Base-by-base conservation (phyloP, 2,797 vertebrate genomes). In the Syndactyla subalaris region DNA sequence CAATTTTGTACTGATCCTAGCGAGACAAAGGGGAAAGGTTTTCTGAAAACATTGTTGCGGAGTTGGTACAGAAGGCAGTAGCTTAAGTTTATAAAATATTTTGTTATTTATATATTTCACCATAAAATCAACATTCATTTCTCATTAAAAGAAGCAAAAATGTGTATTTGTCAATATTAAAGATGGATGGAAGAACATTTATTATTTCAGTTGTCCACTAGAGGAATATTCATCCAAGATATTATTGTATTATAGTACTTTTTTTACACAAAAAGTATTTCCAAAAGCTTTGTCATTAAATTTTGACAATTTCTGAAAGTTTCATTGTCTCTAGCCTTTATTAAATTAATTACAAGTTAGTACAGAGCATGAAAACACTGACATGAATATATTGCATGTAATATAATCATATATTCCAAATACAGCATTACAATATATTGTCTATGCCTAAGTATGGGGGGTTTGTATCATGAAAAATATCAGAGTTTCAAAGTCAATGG, bases 171-270 rank as follows among this genome's bases (percentile, higher is more conserved):
- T 17, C 9, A 46, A 16, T 59, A 57, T 41, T 38, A 86, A 73
- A 48, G 14, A 24, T 4, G 73, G 6, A 62, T 15, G 6, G 68
- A 86, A 74, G 19, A 86, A 30, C 3, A 68, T 19, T 36, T 43
- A 57, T 54, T 57, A 68, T 68, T 85, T 82, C 27, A 7, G 6
- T 72, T 89, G 86, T 81, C 27, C 12, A 58, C 9, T 27, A 32
- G 66, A 91, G 18, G 20, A 72, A 16, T 8, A 30, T 27, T 79
- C 14, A 75, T 78, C 18, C 20, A 45, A n/a, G 6, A 72, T 65
- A 58, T 54, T 14, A 9, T 22, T 54, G 2, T 39, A 30, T 45
- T 75, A 17, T 3, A 20, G 2, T 1, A 15, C n/a, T 1, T 41
- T 71, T 76, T 34, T 41, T 12, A 14, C 2, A 58, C 12, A 4